Conservation (phyloP, 2,888 invertebrate genomes). For the Limnephilus lunatus region DNA sequence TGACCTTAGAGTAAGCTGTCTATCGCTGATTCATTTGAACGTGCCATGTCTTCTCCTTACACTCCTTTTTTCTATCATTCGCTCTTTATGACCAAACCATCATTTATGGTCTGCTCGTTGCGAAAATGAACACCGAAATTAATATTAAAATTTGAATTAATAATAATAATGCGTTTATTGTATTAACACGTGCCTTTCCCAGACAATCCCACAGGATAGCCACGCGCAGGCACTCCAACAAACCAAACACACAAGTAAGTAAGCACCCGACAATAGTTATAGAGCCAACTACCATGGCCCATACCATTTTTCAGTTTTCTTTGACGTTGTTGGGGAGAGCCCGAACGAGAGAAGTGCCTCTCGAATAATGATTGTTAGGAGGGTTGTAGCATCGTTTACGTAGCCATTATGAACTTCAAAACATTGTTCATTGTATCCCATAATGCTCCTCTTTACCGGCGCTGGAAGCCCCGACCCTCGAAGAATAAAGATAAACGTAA, state of each 20-base stretch:
- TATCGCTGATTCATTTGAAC: too few relatives aligned
- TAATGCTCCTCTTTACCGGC: background rate
- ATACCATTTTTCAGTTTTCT: constrained; percentile 3
- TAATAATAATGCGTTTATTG: background rate
- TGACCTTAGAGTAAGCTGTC: too few relatives aligned
- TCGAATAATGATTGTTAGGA: constrained; percentile 7
- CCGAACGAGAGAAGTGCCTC: constrained; percentile 21
- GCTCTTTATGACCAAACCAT: too few relatives aligned
- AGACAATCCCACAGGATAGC: background rate
- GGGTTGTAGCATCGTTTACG: constrained; percentile 24
- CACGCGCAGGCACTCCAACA: background rate
- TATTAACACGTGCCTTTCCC: background rate
- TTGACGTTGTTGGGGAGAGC: constrained; percentile 7
- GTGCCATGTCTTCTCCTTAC: too few relatives aligned
- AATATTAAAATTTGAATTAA: background rate
- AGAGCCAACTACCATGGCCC: background rate
- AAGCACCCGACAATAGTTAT: background rate
- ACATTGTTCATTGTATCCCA: constrained; percentile 24
- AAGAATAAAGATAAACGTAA: constrained; percentile 3
- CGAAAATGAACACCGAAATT: background rate
- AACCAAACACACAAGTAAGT: background rate
- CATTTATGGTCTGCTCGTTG: too few relatives aligned
- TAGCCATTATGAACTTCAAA: constrained; percentile 28
- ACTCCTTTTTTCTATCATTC: too few relatives aligned
- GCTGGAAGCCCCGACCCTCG: background rate